phyloP scores from a whole-genome alignment of 2,113 vertebrate species.

The Stigmatopora nigra region DNA sequence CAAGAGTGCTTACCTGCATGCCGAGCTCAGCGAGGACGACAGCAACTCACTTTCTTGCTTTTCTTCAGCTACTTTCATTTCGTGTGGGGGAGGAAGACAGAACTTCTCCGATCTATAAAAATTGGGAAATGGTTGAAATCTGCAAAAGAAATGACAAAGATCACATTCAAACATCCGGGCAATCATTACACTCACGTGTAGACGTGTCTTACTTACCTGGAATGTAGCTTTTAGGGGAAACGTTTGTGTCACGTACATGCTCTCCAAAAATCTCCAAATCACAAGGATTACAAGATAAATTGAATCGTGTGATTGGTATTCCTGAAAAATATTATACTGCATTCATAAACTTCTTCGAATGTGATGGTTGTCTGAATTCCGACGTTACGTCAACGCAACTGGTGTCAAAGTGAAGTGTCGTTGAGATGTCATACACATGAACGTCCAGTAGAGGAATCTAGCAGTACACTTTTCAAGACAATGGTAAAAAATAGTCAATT shows the following conservation, averaged over 20 bases:
- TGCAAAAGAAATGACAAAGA: neutral
- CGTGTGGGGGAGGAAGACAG: neutral
- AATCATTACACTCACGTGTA: constrained; percentile 14
- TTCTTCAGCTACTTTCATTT: constrained; percentile 20
- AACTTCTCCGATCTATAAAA: neutral
- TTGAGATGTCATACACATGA: too few species aligned
- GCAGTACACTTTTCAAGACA: too few species aligned
- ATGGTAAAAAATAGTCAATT: too few species aligned
- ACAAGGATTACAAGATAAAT: neutral
- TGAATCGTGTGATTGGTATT: too few species aligned
- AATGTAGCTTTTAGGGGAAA: constrained; percentile 11
- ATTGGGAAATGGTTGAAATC: neutral
- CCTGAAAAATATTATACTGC: neutral
- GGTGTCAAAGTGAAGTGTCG: too few species aligned
- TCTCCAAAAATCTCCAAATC: neutral
- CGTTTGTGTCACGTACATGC: neutral
- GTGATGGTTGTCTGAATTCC: too few species aligned
- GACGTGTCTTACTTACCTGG: neutral
- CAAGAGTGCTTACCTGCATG: constrained; percentile 18
- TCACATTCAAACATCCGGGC: constrained; percentile 2
- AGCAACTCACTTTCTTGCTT: neutral
- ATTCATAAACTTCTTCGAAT: neutral
- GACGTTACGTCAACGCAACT: too few species aligned
- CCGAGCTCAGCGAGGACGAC: neutral
- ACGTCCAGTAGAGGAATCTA: too few species aligned